These are phyloP conservation scores for Metalampra italica DNA, from an alignment of 2,888 invertebrate genomes.

Conservation along the genomic window DNA sequence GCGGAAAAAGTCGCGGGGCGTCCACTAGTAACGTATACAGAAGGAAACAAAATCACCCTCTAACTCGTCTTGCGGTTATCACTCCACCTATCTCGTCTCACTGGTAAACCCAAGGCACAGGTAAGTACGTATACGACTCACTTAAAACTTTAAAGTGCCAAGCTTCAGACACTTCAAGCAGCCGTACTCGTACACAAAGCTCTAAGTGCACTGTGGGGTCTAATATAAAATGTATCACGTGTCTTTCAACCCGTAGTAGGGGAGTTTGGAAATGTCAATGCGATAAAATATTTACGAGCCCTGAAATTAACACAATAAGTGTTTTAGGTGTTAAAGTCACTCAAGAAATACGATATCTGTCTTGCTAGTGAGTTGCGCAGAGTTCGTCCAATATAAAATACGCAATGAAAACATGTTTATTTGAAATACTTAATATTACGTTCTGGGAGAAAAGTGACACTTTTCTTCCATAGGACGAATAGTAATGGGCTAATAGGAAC, in stretches of 20 bases:
- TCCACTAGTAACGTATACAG: too few relatives aligned
- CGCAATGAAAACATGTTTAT: too few relatives aligned
- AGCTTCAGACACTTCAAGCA: slow-evolving; percentile 44
- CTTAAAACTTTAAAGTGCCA: slow-evolving; percentile 51
- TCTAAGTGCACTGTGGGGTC: slow-evolving; percentile 55
- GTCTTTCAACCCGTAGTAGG: slow-evolving; percentile 30
- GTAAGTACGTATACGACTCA: slow-evolving; percentile 42
- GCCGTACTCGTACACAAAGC: slow-evolving; percentile 28
- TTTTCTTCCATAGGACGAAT: too few relatives aligned
- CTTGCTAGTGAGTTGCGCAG: too few relatives aligned
- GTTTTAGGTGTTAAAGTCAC: slow-evolving; percentile 25
- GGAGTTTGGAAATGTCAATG: slow-evolving; percentile 4
- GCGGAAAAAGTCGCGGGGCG: too few relatives aligned
- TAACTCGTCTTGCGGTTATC: too few relatives aligned
- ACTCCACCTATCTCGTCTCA: neutral
- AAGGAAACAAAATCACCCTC: too few relatives aligned
- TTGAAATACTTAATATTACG: too few relatives aligned
- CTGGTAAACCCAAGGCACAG: slow-evolving; percentile 4
- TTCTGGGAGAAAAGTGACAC: too few relatives aligned
- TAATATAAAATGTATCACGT: slow-evolving; percentile 66
- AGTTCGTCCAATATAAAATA: too few relatives aligned
- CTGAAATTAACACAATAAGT: slow-evolving; percentile 37
- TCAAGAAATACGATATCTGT: too few relatives aligned
- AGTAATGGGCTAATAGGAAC: too few relatives aligned
- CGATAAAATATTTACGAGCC: slow-evolving; percentile 11